These are phyloP conservation scores for Huso huso DNA, from an alignment of 2,797 vertebrate species.

Conservation along the genomic window DNA sequence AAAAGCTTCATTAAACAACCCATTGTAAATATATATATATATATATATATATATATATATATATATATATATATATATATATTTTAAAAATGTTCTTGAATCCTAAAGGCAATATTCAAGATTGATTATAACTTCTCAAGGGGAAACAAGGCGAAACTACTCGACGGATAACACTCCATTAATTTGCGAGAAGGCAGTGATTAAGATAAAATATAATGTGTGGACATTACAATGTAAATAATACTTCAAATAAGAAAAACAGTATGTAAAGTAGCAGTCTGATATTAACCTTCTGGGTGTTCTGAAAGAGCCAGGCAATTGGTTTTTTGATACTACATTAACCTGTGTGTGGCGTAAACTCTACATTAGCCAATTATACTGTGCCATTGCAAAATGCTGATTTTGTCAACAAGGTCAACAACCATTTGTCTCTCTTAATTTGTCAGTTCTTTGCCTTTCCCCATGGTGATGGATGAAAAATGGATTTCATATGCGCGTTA, in stretches of 20 bases:
- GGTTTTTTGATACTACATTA: slow-evolving; percentile 10
- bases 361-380: slow-evolving; percentile 8
- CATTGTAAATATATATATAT: slow-evolving; percentile 15
- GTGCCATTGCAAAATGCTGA: no score
- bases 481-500: no score
- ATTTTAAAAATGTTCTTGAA: no score
- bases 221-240: slow-evolving; percentile 1
- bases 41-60: no score
- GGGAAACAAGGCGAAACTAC: slow-evolving; percentile 18
- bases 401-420: no score
- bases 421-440: no score
- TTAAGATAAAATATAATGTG: slow-evolving; percentile 9
- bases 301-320: slow-evolving; percentile 1
- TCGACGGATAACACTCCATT: slow-evolving; percentile 23
- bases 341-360: slow-evolving; percentile 6
- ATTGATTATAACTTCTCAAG: slow-evolving; percentile 16
- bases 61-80: no score
- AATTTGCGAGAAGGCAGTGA: slow-evolving; percentile 4
- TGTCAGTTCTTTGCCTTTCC: no score
- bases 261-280: slow-evolving; percentile 9
- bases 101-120: slow-evolving; percentile 14
- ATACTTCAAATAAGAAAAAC: slow-evolving; percentile 12
- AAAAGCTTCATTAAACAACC: slow-evolving; percentile 49
- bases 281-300: slow-evolving; percentile 13
- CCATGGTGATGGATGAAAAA: no score